Conservation (phyloP, 2,888 invertebrate species). For the Helleia helle region DNA sequence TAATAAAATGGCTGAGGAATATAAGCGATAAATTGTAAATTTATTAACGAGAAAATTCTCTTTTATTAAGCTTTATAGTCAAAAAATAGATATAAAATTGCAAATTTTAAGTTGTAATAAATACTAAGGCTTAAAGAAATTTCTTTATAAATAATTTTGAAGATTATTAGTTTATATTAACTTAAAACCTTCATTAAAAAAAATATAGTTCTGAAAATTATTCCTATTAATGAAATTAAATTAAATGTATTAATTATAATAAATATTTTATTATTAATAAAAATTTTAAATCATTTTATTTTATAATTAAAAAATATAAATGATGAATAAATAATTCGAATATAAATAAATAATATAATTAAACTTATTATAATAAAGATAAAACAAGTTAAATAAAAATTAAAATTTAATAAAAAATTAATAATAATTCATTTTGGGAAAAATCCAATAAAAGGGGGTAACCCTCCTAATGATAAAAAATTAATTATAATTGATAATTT, state of each 20-base stretch:
- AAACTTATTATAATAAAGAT: constrained; percentile 67
- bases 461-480: constrained; percentile 72
- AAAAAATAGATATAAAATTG: constrained; percentile 74
- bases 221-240: constrained; percentile 36
- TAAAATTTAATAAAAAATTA: constrained; percentile 59
- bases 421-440: constrained; percentile 75
- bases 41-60: constrained; percentile 70
- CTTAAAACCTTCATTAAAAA: constrained; percentile 71
- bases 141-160: constrained; percentile 76
- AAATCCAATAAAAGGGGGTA: constrained; percentile 77
- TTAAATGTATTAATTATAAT: constrained; percentile 34
- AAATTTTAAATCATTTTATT: constrained; percentile 57
- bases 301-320: constrained; percentile 62
- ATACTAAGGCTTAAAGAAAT: constrained; percentile 74
- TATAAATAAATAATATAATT: constrained; percentile 71
- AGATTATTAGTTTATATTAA: constrained; percentile 75
- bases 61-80: constrained; percentile 73
- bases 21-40: constrained; percentile 78
- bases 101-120: constrained; percentile 68
- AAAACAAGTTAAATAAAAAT: constrained; percentile 49
- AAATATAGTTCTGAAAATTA: constrained; percentile 48
- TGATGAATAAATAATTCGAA: constrained; percentile 64
- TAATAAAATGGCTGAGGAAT: constrained; percentile 74
- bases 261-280: constrained; percentile 43
- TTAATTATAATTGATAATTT: constrained; percentile 69